These are phyloP conservation scores for Struthidea cinerea DNA, from an alignment of 2,113 vertebrate species.

Conservation along the genomic window DNA sequence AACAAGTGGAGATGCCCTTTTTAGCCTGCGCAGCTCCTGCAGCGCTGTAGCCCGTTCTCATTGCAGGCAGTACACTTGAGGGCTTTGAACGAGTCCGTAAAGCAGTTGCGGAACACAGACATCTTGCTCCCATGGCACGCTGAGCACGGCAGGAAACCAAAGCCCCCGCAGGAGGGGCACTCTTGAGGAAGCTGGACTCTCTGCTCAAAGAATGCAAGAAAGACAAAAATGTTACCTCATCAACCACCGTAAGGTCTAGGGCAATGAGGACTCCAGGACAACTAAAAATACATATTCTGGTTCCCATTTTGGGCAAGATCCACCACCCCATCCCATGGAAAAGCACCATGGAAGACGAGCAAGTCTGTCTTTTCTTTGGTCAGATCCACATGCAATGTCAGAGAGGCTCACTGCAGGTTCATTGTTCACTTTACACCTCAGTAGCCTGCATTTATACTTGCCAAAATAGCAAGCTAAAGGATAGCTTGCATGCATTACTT, in stretches of 20 bases:
- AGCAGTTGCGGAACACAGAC: conserved; percentile 97
- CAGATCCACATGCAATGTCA: neutral
- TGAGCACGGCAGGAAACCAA: conserved; percentile 91
- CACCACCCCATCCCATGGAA: neutral
- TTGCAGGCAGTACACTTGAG: conserved; percentile 97
- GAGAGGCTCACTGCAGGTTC: neutral
- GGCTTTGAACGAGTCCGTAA: conserved; percentile 98
- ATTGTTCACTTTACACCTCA: neutral
- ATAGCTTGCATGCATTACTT: neutral
- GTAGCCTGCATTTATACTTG: neutral
- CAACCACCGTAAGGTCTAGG: neutral
- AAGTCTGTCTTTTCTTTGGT: neutral
- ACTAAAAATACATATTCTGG: neutral
- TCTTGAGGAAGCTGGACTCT: conserved; percentile 90
- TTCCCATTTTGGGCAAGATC: neutral
- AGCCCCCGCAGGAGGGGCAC: conserved; percentile 91
- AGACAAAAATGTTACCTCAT: neutral
- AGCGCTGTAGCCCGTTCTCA: conserved; percentile 93
- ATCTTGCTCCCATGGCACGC: conserved; percentile 99
- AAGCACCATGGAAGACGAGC: neutral
- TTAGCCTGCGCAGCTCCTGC: conserved; percentile 80
- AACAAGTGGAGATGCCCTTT: neutral
- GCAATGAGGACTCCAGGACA: neutral
- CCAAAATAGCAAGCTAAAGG: neutral
- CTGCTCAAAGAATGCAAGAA: conserved; percentile 62